phyloP scores from a whole-genome alignment of 2,797 vertebrate species.

The Poeciliopsis infans region DNA sequence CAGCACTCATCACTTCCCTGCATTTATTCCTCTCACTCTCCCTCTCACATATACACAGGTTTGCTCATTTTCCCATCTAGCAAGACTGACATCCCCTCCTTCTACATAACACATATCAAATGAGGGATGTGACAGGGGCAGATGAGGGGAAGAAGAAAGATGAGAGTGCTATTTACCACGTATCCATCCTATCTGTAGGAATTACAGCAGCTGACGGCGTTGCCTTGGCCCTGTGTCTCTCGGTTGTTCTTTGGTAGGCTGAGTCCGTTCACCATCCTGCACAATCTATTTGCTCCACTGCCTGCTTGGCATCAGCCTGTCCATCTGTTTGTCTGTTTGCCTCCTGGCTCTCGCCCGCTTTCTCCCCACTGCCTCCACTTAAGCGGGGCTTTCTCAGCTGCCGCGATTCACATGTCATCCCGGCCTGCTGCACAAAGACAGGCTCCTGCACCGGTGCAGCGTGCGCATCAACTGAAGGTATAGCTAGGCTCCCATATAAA shows the following conservation, averaged over 20 bases:
- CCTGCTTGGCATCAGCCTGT: conserved; percentile 80
- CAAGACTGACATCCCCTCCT: conserved; percentile 72
- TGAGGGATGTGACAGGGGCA: conserved; percentile 79
- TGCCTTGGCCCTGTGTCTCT: conserved; percentile 70
- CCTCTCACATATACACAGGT: conserved; percentile 66
- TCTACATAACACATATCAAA: conserved; percentile 76
- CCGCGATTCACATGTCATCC: conserved; percentile 76
- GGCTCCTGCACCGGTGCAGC: conserved; percentile 57
- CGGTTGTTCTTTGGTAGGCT: conserved; percentile 77
- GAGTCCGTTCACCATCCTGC: conserved; percentile 76
- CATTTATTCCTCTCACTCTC: conserved; percentile 61
- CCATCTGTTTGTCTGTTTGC: conserved; percentile 82
- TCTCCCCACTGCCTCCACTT: conserved; percentile 76
- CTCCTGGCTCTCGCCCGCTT: conserved; percentile 74
- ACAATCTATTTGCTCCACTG: conserved; percentile 82
- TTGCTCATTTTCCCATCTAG: conserved; percentile 72
- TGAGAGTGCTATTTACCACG: conserved; percentile 73
- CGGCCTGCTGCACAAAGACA: conserved; percentile 74
- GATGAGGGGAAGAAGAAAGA: conserved; percentile 71
- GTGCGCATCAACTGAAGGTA: conserved; percentile 61
- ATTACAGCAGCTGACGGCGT: conserved; percentile 72
- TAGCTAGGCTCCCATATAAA: conserved; percentile 69
- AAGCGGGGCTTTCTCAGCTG: conserved; percentile 74
- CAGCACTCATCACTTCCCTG: conserved; percentile 61
- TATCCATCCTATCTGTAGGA: conserved; percentile 70